Percentiles rank a stretch among this genome's conserved stretches.
phyloP scores from a whole-genome alignment of 1,140 invertebrate species.

The Platorchestia sp. region DNA sequence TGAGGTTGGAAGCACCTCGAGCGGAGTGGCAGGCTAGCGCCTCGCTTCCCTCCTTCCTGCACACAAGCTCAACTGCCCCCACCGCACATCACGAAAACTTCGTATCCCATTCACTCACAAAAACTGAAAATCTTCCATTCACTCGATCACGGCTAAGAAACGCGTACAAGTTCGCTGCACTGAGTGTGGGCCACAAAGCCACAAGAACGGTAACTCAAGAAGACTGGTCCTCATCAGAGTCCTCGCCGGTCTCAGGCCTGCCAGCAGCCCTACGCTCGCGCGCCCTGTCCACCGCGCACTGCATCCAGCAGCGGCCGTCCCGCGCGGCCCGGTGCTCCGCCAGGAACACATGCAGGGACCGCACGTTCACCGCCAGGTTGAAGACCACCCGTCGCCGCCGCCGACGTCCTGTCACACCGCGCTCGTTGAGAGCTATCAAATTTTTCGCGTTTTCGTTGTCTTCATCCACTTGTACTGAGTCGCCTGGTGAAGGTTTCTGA shows the following conservation, averaged over 20 bases:
- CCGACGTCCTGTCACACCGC: neutral
- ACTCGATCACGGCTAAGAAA: too few relatives aligned
- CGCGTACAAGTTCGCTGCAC: too few relatives aligned
- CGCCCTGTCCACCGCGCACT: neutral
- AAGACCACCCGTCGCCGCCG: neutral
- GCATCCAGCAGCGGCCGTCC: slow-evolving; percentile 11
- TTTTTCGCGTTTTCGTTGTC: neutral
- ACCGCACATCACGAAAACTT: too few relatives aligned
- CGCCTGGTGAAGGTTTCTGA: neutral
- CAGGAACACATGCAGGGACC: neutral
- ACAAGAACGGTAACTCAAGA: too few relatives aligned
- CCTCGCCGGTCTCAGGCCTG: neutral
- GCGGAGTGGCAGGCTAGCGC: too few relatives aligned
- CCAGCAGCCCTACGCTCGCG: slow-evolving; percentile 2
- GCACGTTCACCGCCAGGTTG: neutral
- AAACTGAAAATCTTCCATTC: too few relatives aligned
- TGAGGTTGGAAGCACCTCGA: too few relatives aligned
- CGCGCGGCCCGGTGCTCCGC: neutral
- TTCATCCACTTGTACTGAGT: neutral
- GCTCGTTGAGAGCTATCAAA: neutral
- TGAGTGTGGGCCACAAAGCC: too few relatives aligned
- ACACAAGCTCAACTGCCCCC: too few relatives aligned
- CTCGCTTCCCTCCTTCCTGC: too few relatives aligned
- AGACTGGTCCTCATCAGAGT: neutral
- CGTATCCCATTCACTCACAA: too few relatives aligned